phyloP scores from a whole-genome alignment of 1,140 invertebrate genomes.

The Alviniconcha marisindica region DNA sequence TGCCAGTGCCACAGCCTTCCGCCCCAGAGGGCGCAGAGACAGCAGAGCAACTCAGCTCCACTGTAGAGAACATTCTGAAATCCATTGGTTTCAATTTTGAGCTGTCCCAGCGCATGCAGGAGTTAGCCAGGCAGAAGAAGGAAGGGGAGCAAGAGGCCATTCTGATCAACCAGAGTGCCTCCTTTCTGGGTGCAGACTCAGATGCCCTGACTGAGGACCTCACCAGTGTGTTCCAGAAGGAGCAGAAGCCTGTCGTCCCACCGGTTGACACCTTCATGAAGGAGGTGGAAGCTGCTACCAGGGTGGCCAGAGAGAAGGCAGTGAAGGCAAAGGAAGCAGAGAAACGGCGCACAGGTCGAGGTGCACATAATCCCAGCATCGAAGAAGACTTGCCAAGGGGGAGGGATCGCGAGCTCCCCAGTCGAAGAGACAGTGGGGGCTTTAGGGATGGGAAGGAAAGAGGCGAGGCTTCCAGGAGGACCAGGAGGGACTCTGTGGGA shows the following conservation, averaged over 20 bases:
- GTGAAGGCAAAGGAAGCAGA: conserved; percentile 39
- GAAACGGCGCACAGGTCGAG: conserved; percentile 5
- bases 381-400: not conserved
- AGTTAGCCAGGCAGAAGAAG: conserved; percentile 65
- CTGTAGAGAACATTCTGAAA: conserved; percentile 74
- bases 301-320: conserved; percentile 35
- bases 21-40: conserved; percentile 37
- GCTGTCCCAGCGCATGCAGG: conserved; percentile 74
- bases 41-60: conserved; percentile 64
- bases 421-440: not conserved
- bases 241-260: not conserved
- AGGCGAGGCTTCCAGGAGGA: not conserved
- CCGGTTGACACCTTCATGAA: conserved; percentile 10
- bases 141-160: conserved; percentile 52
- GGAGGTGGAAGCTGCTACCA: conserved; percentile 40
- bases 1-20: not conserved
- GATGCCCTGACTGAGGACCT: conserved; percentile 50
- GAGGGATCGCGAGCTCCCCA: not conserved
- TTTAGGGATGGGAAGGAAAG: not conserved
- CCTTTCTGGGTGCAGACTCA: conserved; percentile 65
- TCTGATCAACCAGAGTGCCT: conserved; percentile 66
- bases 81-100: conserved; percentile 76
- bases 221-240: conserved; percentile 45
- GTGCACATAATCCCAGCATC: not conserved
- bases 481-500: not conserved